A percentile compares a stretch with the other conserved stretches of the same genome.
Conservation (phyloP, 2,888 invertebrate species). For the Portevinia maculata region DNA sequence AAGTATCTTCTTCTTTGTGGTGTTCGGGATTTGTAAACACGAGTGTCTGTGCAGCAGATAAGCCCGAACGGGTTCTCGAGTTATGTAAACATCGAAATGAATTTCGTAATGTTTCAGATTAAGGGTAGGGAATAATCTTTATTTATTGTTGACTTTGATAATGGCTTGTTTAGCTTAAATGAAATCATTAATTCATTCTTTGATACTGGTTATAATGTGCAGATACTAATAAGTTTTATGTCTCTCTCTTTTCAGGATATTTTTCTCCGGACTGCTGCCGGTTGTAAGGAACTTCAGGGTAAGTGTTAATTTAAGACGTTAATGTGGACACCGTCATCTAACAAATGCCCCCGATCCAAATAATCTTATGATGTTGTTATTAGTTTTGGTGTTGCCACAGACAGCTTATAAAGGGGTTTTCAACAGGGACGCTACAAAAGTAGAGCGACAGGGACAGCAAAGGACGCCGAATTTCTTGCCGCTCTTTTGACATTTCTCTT, state of each 20-base stretch:
- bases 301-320: slow-evolving; percentile 3
- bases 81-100: slow-evolving; percentile 1
- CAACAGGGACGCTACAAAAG: too few species aligned
- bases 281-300: slow-evolving; percentile 19
- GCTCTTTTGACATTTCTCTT: too few species aligned
- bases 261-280: neutral
- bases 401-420: too few species aligned
- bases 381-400: too few species aligned
- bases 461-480: too few species aligned
- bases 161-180: slow-evolving; percentile 7
- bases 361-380: too few species aligned
- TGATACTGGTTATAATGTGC: slow-evolving; percentile 12
- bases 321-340: too few species aligned
- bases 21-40: slow-evolving; percentile 10
- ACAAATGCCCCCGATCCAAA: too few species aligned
- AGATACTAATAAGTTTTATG: neutral
- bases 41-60: slow-evolving; percentile 22
- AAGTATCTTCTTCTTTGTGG: slow-evolving; percentile 37
- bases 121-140: slow-evolving; percentile 6
- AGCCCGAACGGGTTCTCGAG: neutral
- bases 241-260: slow-evolving; percentile 21
- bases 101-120: slow-evolving; percentile 24
- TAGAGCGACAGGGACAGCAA: too few species aligned
- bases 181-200: slow-evolving; percentile 22
- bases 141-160: slow-evolving; percentile 22